phyloP scores from a whole-genome alignment of 2,888 invertebrate genomes.

The Biston stratarius region DNA sequence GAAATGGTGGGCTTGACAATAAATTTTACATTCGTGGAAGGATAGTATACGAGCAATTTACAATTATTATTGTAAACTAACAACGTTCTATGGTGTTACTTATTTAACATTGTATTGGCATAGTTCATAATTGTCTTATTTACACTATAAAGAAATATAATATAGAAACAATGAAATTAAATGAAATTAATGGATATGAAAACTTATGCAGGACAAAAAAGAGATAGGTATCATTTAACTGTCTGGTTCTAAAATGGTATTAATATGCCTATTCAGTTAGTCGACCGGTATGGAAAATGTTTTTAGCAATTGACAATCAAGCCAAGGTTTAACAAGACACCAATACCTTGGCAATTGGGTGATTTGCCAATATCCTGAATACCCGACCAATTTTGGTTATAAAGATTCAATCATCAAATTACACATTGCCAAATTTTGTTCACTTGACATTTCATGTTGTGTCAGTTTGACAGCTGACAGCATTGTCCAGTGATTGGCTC shows the following conservation, averaged over 20 bases:
- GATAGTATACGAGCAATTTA: constrained; percentile 10
- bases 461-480: constrained; percentile 58
- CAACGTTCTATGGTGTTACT: background rate
- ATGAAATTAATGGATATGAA: too few relatives aligned
- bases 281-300: background rate
- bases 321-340: background rate
- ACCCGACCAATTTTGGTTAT: constrained; percentile 15
- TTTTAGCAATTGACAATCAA: background rate
- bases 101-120: background rate
- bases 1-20: constrained; percentile 43
- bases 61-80: background rate
- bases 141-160: too few relatives aligned
- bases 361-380: constrained; percentile 31
- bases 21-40: constrained; percentile 33
- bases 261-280: too few relatives aligned
- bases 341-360: constrained; percentile 6
- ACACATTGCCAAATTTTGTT: constrained; percentile 41
- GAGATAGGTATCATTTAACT: too few relatives aligned
- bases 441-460: constrained; percentile 42
- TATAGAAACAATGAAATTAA: too few relatives aligned
- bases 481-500: constrained; percentile 66
- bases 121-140: too few relatives aligned
- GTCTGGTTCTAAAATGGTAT: too few relatives aligned
- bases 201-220: too few relatives aligned
- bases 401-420: constrained; percentile 40